A percentile compares a stretch with the other conserved stretches of the same genome.
These are phyloP conservation scores for Lethenteron reissneri DNA, from an alignment of 2,113 vertebrate genomes.

Conservation along the genomic window DNA sequence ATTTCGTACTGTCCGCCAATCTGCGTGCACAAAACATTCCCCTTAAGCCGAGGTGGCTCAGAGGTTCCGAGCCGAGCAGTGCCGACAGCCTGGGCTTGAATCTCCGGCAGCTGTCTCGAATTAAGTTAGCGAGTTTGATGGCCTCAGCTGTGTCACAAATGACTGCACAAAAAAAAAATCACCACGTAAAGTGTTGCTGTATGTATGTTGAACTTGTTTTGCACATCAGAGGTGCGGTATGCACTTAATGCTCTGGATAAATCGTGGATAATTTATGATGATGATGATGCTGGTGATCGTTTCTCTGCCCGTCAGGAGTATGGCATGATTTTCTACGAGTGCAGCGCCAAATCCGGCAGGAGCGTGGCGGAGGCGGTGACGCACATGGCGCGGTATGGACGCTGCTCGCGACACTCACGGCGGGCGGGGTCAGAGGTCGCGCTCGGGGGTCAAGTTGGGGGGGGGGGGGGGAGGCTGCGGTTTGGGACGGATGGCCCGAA, in stretches of 20 bases:
- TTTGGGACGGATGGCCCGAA: not conserved
- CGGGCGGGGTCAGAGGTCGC: not conserved
- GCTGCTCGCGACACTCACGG: constrained; percentile 7
- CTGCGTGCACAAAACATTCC: too few relatives aligned
- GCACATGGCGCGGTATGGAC: constrained; percentile 30
- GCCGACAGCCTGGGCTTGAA: too few relatives aligned
- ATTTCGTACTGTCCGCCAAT: too few relatives aligned
- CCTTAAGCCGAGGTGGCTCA: too few relatives aligned
- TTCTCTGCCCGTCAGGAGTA: constrained; percentile 29
- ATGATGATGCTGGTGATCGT: not conserved
- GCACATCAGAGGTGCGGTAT: not conserved
- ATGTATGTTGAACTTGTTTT: not conserved
- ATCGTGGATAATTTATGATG: not conserved
- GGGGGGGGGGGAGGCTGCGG: not conserved
- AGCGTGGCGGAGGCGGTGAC: constrained; percentile 35
- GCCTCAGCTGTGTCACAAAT: not conserved
- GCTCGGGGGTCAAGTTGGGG: not conserved
- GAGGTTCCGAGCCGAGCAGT: too few relatives aligned
- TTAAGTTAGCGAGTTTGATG: too few relatives aligned
- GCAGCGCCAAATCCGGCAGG: constrained; percentile 31
- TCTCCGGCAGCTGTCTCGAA: too few relatives aligned
- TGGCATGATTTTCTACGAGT: constrained; percentile 42
- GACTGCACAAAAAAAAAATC: not conserved
- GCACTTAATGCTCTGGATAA: not conserved
- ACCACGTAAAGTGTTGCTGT: not conserved